Conservation (phyloP, 2,113 vertebrate genomes). For the Megaceryle torquata region DNA sequence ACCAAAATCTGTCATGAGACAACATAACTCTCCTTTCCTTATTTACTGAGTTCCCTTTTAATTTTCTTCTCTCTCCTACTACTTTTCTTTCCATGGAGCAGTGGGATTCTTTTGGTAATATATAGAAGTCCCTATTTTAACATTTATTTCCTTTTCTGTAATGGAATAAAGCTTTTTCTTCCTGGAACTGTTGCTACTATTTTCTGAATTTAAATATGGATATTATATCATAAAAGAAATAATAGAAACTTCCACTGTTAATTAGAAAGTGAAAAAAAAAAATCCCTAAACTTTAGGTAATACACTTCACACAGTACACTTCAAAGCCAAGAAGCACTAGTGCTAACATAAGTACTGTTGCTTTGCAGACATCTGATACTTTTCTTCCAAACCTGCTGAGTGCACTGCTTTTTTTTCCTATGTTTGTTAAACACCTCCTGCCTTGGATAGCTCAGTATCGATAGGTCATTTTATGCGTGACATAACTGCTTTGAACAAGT, state of each 20-base stretch:
- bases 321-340: background rate
- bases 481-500: background rate
- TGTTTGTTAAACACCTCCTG: slow-evolving; percentile 8
- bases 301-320: background rate
- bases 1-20: background rate
- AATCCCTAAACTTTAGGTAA: background rate
- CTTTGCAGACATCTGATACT: slow-evolving; percentile 24
- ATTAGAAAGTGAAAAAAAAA: background rate
- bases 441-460: background rate
- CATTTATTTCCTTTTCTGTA: background rate
- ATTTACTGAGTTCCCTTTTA: background rate
- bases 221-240: background rate
- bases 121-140: background rate
- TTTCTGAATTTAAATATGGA: background rate
- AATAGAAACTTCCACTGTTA: background rate
- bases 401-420: background rate
- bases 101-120: background rate
- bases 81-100: background rate
- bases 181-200: background rate
- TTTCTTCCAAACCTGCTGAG: slow-evolving; percentile 19
- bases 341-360: slow-evolving; percentile 36
- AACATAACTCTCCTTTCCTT: background rate
- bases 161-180: background rate
- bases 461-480: background rate
- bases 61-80: background rate